phyloP scores from a whole-genome alignment of 2,888 invertebrate species.

The Elysia crispata region DNA sequence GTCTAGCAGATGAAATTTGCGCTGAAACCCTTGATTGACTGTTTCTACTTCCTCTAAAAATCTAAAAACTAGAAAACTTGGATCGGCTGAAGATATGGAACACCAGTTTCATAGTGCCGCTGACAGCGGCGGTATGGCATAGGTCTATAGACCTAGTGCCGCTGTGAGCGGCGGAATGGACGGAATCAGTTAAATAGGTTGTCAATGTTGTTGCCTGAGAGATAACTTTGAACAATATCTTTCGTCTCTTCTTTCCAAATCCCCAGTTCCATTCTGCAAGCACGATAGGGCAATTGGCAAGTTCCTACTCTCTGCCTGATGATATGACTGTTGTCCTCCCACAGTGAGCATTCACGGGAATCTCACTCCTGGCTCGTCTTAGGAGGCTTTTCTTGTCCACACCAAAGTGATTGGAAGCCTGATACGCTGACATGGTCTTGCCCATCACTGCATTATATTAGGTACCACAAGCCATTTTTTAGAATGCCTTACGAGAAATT shows the following conservation, averaged over 20 bases:
- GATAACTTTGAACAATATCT: slow-evolving; percentile 3
- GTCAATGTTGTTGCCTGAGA: slow-evolving; percentile 9
- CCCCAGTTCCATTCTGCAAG: not conserved
- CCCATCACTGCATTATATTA: slow-evolving; percentile 9
- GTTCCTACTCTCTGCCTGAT: slow-evolving; percentile 1
- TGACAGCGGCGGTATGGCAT: not conserved
- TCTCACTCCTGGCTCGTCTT: not conserved
- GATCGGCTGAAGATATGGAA: not conserved
- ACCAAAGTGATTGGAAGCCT: slow-evolving; percentile 4
- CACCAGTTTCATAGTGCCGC: not conserved
- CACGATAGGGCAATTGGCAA: not conserved
- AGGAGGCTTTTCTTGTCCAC: slow-evolving; percentile 4
- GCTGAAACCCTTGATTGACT: not conserved
- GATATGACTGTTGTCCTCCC: slow-evolving; percentile 3
- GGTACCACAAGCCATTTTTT: no score
- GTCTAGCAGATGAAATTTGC: no score
- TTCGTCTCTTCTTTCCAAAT: not conserved
- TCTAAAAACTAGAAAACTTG: not conserved
- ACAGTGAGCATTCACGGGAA: slow-evolving; percentile 4
- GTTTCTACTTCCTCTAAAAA: not conserved
- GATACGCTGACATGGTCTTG: slow-evolving; percentile 9
- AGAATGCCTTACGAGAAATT: no score
- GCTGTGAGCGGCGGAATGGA: not conserved
- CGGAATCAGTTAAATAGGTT: not conserved
- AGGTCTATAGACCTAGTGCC: not conserved